Conservation (phyloP, 2,888 invertebrate genomes). For the Clitarchus hookeri region DNA sequence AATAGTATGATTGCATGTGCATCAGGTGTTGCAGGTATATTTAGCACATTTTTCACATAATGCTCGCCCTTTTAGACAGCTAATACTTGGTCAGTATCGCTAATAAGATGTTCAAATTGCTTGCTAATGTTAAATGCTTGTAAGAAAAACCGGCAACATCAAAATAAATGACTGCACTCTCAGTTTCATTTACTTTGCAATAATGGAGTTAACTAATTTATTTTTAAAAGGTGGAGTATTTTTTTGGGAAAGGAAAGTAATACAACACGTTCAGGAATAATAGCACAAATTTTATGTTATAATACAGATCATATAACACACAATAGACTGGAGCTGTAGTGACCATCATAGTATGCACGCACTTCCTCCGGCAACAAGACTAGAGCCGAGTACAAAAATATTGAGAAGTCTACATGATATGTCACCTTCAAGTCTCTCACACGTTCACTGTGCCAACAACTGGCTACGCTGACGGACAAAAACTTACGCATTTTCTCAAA, state of each 20-base stretch:
- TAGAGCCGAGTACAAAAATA: slow-evolving; percentile 9
- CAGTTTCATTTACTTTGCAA: too few species aligned
- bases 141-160: too few species aligned
- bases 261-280: background rate
- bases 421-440: background rate
- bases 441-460: background rate
- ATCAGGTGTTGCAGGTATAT: too few species aligned
- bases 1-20: too few species aligned
- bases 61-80: too few species aligned
- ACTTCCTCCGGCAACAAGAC: background rate
- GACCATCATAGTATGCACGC: background rate
- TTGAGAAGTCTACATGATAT: slow-evolving; percentile 1
- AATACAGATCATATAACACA: background rate
- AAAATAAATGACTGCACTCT: too few species aligned
- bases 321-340: background rate
- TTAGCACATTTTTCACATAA: too few species aligned
- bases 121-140: too few species aligned
- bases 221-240: background rate
- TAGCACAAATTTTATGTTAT: slow-evolving; percentile 14
- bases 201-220: background rate
- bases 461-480: background rate
- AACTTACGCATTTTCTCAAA: background rate
- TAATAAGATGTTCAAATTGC: too few species aligned
- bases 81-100: too few species aligned
- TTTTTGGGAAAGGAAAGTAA: background rate